Conservation (phyloP, 1,140 invertebrate species). For the Solen grandis region DNA sequence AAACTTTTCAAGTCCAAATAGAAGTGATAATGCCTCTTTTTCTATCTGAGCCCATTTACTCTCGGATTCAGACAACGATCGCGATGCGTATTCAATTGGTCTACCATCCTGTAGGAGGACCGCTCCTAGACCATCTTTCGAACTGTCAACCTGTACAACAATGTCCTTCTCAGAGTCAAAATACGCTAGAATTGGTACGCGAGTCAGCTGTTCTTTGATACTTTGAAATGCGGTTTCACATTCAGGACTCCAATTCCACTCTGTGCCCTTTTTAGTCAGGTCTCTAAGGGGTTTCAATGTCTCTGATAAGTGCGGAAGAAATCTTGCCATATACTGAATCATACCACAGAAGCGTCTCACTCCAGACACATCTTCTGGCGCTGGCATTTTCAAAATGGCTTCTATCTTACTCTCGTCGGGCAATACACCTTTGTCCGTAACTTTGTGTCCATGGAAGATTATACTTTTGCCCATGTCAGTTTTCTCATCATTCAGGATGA, state of each 20-base stretch:
- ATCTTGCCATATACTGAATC: conserved; percentile 77
- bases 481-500: conserved; percentile 59
- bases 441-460: conserved; percentile 68
- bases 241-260: conserved; percentile 5
- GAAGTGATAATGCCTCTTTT: conserved; percentile 81
- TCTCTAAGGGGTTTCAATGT: conserved; percentile 12
- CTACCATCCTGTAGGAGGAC: conserved; percentile 80
- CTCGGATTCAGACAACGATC: conserved; percentile 79
- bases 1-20: conserved; percentile 77
- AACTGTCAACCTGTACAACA: conserved; percentile 65
- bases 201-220: conserved; percentile 69
- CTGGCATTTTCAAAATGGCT: conserved; percentile 70
- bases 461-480: conserved; percentile 53
- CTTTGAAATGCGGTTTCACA: conserved; percentile 19
- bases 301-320: conserved; percentile 73
- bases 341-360: conserved; percentile 66
- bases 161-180: conserved; percentile 62
- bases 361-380: conserved; percentile 64
- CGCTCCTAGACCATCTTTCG: conserved; percentile 77
- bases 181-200: conserved; percentile 61
- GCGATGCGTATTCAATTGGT: conserved; percentile 81
- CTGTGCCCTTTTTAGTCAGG: conserved; percentile 11
- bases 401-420: conserved; percentile 69
- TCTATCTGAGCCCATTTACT: conserved; percentile 82
- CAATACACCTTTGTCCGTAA: conserved; percentile 58